These are phyloP conservation scores for Cryptotermes secundus DNA, from an alignment of 1,140 invertebrate genomes.

Conservation along the genomic window DNA sequence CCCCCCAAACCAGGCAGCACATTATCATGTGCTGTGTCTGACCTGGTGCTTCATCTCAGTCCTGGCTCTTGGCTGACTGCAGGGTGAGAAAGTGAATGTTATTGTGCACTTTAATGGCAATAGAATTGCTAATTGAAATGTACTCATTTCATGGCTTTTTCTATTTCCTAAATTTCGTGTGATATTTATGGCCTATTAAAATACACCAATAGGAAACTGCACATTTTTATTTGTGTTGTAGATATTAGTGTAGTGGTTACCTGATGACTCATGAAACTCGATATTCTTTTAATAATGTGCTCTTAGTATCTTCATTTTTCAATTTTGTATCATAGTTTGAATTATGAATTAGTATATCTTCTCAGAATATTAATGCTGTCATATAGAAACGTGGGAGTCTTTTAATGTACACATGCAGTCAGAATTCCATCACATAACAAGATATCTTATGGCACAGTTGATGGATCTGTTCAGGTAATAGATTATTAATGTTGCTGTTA, in stretches of 20 bases:
- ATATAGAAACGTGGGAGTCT: not conserved
- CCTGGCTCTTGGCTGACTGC: too few relatives aligned
- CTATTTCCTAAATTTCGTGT: too few relatives aligned
- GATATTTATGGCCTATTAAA: not conserved
- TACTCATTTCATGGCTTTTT: too few relatives aligned
- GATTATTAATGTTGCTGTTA: too few relatives aligned
- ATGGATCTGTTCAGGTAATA: not conserved
- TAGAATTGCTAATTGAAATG: too few relatives aligned
- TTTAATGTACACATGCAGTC: not conserved
- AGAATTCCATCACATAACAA: too few relatives aligned
- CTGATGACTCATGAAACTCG: not conserved
- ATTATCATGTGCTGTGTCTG: too few relatives aligned
- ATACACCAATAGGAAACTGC: not conserved
- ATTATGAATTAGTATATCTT: not conserved
- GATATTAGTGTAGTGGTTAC: not conserved
- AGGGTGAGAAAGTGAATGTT: too few relatives aligned
- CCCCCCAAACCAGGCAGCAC: too few relatives aligned
- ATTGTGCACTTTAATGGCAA: too few relatives aligned
- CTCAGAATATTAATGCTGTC: not conserved
- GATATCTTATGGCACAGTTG: not conserved
- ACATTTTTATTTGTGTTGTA: not conserved
- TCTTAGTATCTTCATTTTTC: not conserved
- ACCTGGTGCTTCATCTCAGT: too few relatives aligned
- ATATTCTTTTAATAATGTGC: not conserved
- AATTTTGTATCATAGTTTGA: conserved; percentile 3